Evolutionary conservation across 2,888 invertebrate species (phyloP).

Genomic region (Drosophila cracens): DNA sequence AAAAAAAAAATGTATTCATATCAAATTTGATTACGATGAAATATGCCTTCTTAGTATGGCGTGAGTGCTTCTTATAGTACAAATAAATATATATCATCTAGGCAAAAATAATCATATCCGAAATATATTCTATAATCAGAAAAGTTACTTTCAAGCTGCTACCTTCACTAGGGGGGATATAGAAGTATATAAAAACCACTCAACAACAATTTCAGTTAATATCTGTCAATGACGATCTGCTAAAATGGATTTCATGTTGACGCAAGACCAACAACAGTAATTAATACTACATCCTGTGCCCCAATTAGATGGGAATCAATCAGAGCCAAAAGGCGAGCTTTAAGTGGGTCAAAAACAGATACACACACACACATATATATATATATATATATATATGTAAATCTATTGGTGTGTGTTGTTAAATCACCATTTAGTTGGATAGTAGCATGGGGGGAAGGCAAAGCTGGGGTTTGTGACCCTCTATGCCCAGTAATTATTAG

Average conservation of each 20-base stretch:
- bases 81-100: neutral
- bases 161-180: neutral
- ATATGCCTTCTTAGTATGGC: neutral
- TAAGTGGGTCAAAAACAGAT: neutral
- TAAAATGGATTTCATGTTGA: neutral
- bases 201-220: neutral
- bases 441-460: neutral
- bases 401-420: conserved; percentile 9
- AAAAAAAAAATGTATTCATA: neutral
- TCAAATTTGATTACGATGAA: neutral
- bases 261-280: neutral
- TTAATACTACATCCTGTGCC: conserved; percentile 13
- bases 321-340: neutral
- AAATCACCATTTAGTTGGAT: conserved; percentile 45
- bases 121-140: neutral
- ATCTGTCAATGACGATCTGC: neutral
- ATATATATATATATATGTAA: neutral
- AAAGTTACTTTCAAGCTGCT: neutral
- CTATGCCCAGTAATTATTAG: conserved; percentile 15
- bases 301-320: conserved; percentile 25
- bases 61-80: neutral
- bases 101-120: neutral
- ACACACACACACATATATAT: neutral
- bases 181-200: neutral
- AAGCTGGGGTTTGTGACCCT: conserved; percentile 8